Conservation (phyloP, 2,797 vertebrate species). For the Lacerta viridis region DNA sequence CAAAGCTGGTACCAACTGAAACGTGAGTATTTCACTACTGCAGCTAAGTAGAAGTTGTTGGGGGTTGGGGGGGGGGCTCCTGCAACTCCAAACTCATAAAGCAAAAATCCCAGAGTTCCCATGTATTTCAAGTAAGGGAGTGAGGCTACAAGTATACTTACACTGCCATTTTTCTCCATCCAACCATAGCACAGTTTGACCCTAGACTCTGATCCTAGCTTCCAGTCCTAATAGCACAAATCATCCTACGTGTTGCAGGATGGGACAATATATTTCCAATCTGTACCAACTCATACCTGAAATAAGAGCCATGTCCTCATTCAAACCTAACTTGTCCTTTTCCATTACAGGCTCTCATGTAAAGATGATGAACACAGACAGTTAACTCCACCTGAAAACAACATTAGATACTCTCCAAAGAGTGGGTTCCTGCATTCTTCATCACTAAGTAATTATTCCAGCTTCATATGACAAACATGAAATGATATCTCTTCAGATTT, state of each 20-base stretch:
- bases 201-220: background rate
- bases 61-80: background rate
- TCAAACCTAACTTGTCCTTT: conserved; percentile 30
- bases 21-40: conserved; percentile 84
- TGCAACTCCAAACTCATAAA: background rate
- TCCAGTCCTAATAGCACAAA: background rate
- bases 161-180: background rate
- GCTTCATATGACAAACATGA: background rate
- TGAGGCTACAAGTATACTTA: background rate
- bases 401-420: conserved; percentile 87
- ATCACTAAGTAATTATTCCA: conserved; percentile 85
- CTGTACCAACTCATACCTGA: background rate
- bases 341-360: conserved; percentile 88
- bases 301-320: background rate
- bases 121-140: background rate
- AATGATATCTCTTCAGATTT: background rate
- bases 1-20: conserved; percentile 91
- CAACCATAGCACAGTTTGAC: background rate
- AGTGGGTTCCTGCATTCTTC: conserved; percentile 94
- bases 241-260: background rate
- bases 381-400: conserved; percentile 87
- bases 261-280: background rate
- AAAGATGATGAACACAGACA: conserved; percentile 94
- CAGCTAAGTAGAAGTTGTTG: conserved; percentile 43
- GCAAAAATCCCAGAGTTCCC: background rate